Evolutionary conservation across 2,113 vertebrate species (phyloP).

Genomic region (Clinocottus analis): DNA sequence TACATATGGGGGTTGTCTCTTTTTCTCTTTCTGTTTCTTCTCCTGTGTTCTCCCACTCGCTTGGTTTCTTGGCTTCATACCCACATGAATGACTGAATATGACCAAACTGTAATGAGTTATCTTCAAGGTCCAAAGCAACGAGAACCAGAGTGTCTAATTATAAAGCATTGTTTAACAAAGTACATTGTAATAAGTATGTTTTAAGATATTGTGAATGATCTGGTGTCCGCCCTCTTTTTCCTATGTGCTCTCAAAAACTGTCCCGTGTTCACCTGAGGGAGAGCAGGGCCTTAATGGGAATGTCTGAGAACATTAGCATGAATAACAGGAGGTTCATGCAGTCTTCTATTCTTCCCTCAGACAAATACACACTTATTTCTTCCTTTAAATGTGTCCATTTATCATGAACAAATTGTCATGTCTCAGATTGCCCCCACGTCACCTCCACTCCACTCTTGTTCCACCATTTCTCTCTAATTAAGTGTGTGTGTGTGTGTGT

Average conservation of each 20-base stretch:
- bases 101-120: not conserved
- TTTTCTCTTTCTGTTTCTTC: constrained; percentile 21
- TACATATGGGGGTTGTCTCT: constrained; percentile 45
- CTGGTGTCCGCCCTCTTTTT: not conserved
- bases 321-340: constrained; percentile 23
- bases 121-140: constrained; percentile 2
- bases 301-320: constrained; percentile 51
- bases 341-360: constrained; percentile 19
- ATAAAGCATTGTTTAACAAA: not conserved
- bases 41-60: constrained; percentile 23
- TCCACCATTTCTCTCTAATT: constrained; percentile 10
- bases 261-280: constrained; percentile 3
- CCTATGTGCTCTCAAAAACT: not conserved
- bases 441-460: not conserved
- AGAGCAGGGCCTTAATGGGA: constrained; percentile 33
- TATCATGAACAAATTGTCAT: constrained; percentile 4
- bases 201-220: not conserved
- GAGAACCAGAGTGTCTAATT: not conserved
- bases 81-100: not conserved
- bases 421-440: not conserved
- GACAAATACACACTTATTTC: constrained; percentile 13
- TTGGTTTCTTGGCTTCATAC: constrained; percentile 9
- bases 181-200: not conserved
- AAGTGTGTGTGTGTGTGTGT: too few species aligned
- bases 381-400: constrained; percentile 25